These are phyloP conservation scores for Sebastes steindachneri DNA, from an alignment of 2,797 vertebrate genomes.

Conservation along the genomic window DNA sequence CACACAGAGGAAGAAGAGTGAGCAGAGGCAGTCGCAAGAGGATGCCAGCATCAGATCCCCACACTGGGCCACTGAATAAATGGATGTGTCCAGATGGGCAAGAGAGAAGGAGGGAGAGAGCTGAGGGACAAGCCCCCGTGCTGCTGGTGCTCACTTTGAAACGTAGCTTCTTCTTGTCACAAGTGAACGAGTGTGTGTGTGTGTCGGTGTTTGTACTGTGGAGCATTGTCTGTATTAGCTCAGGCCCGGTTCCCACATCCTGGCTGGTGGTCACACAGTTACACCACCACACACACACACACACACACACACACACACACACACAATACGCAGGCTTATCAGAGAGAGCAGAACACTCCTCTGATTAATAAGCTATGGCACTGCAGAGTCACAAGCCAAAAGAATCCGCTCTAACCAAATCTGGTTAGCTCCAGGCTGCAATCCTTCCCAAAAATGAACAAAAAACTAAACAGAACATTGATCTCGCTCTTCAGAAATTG, in stretches of 20 bases:
- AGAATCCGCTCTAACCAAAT: slow-evolving; percentile 49
- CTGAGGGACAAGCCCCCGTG: slow-evolving; percentile 4
- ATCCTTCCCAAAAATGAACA: slow-evolving; percentile 24
- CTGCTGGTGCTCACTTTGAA: slow-evolving; percentile 48
- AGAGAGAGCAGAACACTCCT: slow-evolving; percentile 68
- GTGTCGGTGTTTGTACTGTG: slow-evolving; percentile 32
- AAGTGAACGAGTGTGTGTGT: slow-evolving; percentile 21
- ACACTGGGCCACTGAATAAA: slow-evolving; percentile 56
- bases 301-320: slow-evolving; percentile 15
- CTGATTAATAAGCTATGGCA: slow-evolving; percentile 71
- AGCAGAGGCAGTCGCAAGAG: slow-evolving; percentile 30
- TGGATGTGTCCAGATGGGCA: slow-evolving; percentile 68
- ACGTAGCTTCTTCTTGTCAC: slow-evolving; percentile 33
- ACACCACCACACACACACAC: slow-evolving; percentile 24
- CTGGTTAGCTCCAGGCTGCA: slow-evolving; percentile 46
- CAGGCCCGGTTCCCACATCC: slow-evolving; percentile 55
- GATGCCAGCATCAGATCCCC: slow-evolving; percentile 56
- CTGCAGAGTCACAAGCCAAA: slow-evolving; percentile 63
- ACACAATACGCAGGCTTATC: slow-evolving; percentile 69
- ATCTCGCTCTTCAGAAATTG: slow-evolving; percentile 29
- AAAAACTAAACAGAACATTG: slow-evolving; percentile 33
- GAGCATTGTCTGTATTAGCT: slow-evolving; percentile 54
- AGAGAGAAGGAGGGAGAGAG: background rate
- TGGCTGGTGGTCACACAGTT: slow-evolving; percentile 68
- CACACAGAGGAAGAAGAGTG: background rate